A percentile compares a stretch with the other conserved stretches of the same genome.
phyloP scores from a whole-genome alignment of 1,140 invertebrate species.

The Melipona quadrifasciata region DNA sequence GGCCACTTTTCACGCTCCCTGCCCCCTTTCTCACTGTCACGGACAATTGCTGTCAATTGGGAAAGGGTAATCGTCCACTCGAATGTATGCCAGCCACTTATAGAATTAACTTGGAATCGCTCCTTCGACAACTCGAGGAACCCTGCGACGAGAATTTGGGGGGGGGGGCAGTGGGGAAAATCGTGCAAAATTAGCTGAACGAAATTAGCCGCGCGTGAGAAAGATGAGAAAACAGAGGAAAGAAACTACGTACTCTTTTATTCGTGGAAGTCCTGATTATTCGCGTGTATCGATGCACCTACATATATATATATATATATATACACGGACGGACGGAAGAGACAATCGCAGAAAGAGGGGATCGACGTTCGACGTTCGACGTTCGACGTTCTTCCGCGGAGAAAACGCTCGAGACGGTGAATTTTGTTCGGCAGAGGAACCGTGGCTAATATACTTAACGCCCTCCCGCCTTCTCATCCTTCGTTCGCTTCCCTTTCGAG shows the following conservation, averaged over 20 bases:
- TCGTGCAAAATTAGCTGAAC: neutral
- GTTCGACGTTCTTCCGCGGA: neutral
- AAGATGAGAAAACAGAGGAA: neutral
- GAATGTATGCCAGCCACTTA: constrained; percentile 41
- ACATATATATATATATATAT: no score
- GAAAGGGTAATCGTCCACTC: constrained; percentile 36
- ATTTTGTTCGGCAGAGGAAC: neutral
- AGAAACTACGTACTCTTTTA: neutral
- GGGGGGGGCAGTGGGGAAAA: no score
- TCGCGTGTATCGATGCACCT: neutral
- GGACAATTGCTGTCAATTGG: constrained; percentile 43
- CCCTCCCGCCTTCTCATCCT: neutral
- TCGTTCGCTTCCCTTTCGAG: neutral
- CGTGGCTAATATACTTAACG: constrained; percentile 49
- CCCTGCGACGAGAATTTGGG: neutral
- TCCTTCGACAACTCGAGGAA: neutral
- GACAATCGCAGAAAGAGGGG: neutral
- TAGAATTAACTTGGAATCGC: constrained; percentile 26
- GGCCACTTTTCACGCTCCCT: neutral
- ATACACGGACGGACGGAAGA: neutral
- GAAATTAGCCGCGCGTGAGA: neutral
- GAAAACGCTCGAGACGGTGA: neutral
- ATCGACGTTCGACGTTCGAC: neutral
- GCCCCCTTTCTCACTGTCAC: constrained; percentile 28
- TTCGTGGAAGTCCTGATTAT: neutral